phyloP scores from a whole-genome alignment of 2,113 vertebrate species.

The Petromus typicus region DNA sequence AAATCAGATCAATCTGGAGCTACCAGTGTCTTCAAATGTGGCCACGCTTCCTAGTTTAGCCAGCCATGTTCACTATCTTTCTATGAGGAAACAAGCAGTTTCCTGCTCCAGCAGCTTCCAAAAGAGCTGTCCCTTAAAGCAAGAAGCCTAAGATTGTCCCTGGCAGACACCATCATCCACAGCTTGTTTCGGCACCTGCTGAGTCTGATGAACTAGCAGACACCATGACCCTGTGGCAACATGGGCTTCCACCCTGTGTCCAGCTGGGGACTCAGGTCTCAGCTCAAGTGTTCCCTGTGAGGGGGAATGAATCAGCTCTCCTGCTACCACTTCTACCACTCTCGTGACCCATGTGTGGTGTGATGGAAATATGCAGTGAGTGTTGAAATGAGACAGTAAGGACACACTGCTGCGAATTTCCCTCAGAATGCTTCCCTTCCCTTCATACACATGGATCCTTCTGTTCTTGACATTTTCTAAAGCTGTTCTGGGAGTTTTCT shows the following conservation, averaged over 20 bases:
- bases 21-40: background rate
- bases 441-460: background rate
- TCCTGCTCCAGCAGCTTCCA: rapidly evolving
- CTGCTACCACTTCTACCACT: background rate
- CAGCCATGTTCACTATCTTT: background rate
- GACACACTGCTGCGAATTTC: background rate
- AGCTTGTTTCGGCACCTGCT: rapidly evolving
- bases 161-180: background rate
- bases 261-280: background rate
- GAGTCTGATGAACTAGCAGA: background rate
- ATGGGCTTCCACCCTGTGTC: rapidly evolving
- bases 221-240: rapidly evolving
- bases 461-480: background rate
- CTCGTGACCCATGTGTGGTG: background rate
- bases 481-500: background rate
- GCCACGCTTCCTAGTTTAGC: background rate
- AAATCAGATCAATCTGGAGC: background rate
- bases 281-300: background rate
- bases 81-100: background rate
- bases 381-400: background rate
- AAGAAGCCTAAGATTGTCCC: no score
- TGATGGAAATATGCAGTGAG: background rate
- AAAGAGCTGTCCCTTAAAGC: background rate
- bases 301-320: rapidly evolving
- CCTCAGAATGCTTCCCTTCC: background rate